Conservation (phyloP, 1,140 invertebrate genomes). For the Asobara japonica region DNA sequence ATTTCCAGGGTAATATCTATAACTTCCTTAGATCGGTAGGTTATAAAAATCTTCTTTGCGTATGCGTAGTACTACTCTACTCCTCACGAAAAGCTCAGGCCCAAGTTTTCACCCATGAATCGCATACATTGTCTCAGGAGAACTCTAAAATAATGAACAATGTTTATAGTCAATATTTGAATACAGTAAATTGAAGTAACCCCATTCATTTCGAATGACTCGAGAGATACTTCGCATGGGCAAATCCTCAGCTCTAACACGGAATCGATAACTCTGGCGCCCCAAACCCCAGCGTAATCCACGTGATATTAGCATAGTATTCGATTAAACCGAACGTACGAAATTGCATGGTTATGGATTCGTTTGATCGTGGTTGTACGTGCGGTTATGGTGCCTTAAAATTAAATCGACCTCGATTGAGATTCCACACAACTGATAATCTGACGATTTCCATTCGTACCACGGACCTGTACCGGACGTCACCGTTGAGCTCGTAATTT, state of each 20-base stretch:
- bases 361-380: constrained; percentile 17
- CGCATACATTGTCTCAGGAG: neutral
- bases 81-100: no score
- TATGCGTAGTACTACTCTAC: no score
- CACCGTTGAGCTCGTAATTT: constrained; percentile 2
- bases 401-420: constrained; percentile 23
- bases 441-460: constrained; percentile 24
- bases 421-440: constrained; percentile 23
- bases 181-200: neutral
- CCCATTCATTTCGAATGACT: neutral
- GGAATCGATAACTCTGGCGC: constrained; percentile 22
- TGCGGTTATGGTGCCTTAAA: constrained; percentile 25
- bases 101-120: no score
- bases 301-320: constrained; percentile 24
- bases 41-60: no score
- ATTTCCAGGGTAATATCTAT: no score
- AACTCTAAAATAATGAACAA: neutral
- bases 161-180: constrained; percentile 3
- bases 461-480: neutral
- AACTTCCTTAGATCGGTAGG: no score
- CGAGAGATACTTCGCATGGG: neutral
- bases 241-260: constrained; percentile 7
- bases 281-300: constrained; percentile 4
- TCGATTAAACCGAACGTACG: constrained; percentile 17
- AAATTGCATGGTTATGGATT: constrained; percentile 29